Conservation (phyloP, 1,140 invertebrate species). For the Drosophila triauraria region DNA sequence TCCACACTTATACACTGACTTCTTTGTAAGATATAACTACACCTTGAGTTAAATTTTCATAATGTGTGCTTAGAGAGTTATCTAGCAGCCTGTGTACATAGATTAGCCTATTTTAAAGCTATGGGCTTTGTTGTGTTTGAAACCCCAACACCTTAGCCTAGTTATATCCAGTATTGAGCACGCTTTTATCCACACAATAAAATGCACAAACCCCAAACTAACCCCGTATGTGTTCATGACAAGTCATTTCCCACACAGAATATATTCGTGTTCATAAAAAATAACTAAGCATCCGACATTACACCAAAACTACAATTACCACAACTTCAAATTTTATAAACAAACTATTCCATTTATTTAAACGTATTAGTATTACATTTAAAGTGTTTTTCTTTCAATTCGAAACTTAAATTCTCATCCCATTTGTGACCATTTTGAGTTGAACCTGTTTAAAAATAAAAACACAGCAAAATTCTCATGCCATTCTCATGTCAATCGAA, state of each 20-base stretch:
- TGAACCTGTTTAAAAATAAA: conserved; percentile 20
- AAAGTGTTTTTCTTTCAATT: conserved; percentile 7
- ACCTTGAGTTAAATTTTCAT: conserved; percentile 5
- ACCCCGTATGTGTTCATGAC: conserved; percentile 31
- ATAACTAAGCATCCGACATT: conserved; percentile 5
- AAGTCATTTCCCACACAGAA: conserved; percentile 23
- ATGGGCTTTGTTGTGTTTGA: conserved; percentile 37
- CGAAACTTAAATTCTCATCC: conserved; percentile 29
- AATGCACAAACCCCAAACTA: conserved; percentile 25
- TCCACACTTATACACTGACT: conserved; percentile 1
- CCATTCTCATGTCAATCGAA: conserved; percentile 66
- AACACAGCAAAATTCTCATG: conserved; percentile 76
- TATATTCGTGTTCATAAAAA: conserved; percentile 6
- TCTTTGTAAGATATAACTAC: conserved; percentile 25
- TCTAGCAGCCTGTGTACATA: conserved; percentile 32
- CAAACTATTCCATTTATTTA: neutral
- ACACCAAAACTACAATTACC: conserved; percentile 8
- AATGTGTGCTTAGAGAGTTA: conserved; percentile 29
- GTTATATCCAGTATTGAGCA: conserved; percentile 15
- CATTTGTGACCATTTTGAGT: conserved; percentile 23
- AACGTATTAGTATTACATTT: neutral
- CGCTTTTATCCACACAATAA: conserved; percentile 41
- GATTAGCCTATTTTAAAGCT: neutral
- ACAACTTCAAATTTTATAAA: neutral
- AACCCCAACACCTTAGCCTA: conserved; percentile 22